Evolutionary conservation across 2,888 invertebrate species (phyloP).

Genomic region (Nomada goodeniana): DNA sequence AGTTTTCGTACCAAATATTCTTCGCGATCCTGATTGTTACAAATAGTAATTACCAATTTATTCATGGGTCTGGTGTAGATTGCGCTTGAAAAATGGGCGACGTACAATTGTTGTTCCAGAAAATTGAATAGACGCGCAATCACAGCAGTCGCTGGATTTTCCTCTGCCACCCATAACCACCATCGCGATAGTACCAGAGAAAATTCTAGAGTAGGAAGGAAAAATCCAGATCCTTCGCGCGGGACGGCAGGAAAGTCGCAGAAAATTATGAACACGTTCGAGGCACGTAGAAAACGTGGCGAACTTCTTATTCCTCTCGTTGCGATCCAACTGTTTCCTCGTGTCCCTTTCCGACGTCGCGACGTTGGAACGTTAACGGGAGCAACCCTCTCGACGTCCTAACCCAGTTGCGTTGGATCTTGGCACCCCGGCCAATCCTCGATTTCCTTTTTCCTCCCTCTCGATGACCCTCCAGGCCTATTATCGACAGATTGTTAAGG

Average conservation of each 20-base stretch:
- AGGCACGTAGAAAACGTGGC: slow-evolving; percentile 56
- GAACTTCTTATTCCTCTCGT: slow-evolving; percentile 30
- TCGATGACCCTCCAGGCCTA: slow-evolving; percentile 62
- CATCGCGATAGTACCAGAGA: no score
- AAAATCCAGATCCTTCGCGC: neutral
- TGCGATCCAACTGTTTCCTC: slow-evolving; percentile 24
- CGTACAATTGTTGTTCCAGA: no score
- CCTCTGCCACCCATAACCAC: no score
- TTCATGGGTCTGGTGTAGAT: no score
- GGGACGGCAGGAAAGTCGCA: neutral
- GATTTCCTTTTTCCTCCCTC: slow-evolving; percentile 61
- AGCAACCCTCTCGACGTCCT: slow-evolving; percentile 69
- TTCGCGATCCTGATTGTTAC: neutral
- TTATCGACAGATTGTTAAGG: slow-evolving; percentile 64
- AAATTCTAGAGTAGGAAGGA: no score
- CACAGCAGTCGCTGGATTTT: no score
- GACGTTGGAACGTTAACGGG: slow-evolving; percentile 62
- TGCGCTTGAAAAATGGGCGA: no score
- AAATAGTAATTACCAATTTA: no score
- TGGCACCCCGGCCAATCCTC: slow-evolving; percentile 74
- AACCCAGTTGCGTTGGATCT: slow-evolving; percentile 67
- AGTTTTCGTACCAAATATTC: neutral
- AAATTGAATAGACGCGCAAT: no score
- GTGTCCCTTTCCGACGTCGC: slow-evolving; percentile 49
- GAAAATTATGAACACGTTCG: slow-evolving; percentile 52